Percentiles rank a stretch among this genome's conserved stretches.
Evolutionary conservation across 2,113 vertebrate species (phyloP).

Genomic region (Ochotona princeps): DNA sequence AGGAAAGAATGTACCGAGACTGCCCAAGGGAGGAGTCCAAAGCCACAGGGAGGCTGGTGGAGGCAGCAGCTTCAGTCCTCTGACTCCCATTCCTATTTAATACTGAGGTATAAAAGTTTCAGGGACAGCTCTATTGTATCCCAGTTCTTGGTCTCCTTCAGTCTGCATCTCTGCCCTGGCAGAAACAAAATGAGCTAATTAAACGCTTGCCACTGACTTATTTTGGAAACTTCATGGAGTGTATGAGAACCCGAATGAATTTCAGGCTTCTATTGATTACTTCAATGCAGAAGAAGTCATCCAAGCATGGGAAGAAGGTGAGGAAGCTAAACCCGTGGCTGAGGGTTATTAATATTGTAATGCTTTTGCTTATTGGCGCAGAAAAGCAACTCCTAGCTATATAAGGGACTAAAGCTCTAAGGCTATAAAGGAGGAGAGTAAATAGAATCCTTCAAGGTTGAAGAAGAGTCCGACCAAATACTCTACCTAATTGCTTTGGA

Average conservation of each 20-base stretch:
- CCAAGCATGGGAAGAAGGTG: conserved; percentile 66
- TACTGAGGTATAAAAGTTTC: conserved; percentile 31
- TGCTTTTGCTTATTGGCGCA: conserved; percentile 70
- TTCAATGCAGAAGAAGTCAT: conserved; percentile 71
- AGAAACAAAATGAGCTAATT: conserved; percentile 80
- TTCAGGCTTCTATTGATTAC: conserved; percentile 72
- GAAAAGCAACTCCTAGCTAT: conserved; percentile 75
- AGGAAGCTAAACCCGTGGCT: conserved; percentile 69
- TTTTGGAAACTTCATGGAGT: conserved; percentile 77
- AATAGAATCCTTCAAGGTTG: conserved; percentile 81
- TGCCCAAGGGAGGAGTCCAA: neutral
- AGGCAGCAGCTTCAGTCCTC: conserved; percentile 27
- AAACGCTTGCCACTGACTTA: conserved; percentile 74
- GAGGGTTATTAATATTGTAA: conserved; percentile 77
- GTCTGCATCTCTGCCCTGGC: conserved; percentile 21
- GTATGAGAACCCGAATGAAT: conserved; percentile 73
- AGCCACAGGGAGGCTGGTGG: neutral
- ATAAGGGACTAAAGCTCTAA: conserved; percentile 74
- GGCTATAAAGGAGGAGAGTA: conserved; percentile 74
- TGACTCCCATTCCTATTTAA: conserved; percentile 3
- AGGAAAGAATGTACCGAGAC: neutral
- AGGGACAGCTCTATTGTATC: conserved; percentile 36
- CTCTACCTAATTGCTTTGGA: conserved; percentile 79
- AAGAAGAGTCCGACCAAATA: conserved; percentile 82
- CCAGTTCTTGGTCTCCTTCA: conserved; percentile 40